Evolutionary conservation across 35 echinoderm and acorn worm genomes (phyloP), one percentile per base, ranked within the genome.

Genomic region (Strongylocentrotus purpuratus): DNA sequence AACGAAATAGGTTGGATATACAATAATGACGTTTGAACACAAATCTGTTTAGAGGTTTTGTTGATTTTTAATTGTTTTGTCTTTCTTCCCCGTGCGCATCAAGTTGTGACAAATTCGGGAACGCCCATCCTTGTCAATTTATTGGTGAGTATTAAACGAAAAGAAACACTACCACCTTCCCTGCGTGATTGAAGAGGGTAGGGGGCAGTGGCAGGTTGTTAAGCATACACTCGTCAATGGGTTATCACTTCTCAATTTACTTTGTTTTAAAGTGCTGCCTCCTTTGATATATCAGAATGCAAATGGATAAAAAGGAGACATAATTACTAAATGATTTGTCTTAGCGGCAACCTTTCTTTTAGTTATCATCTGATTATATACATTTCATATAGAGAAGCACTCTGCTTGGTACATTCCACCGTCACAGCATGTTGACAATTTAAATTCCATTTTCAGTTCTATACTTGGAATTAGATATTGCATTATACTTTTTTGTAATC

Each of bases 81-180:
- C 65, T n/a, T 78, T n/a, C 10, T 48, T 93, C 20, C 48, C 7
- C n/a, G 17, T 78, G 4, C 25, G 65, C 0, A 58, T 7, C 32
- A 33, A 93, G 91, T 93, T 58, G 91, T 93, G 17, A 58, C 46
- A 7, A 93, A 93, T 31, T 93, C 91, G 41, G 91, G 91, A 47
- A 93, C 91, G 10, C 91, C 91, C 5, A 93, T 93, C 47, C 45
- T 93, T 58, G 91, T 58, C 46, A 93, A 93, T 28, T 31, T 93
- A 31, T 15, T 93, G 48, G 91, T 93, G 28, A 93, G 91, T 89
- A 78, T 78, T 6, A n/a, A 78, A 65, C 9, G 17, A 70, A 59
- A 17, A 20, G 1, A 50, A 55, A 55, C 15, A 2, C 50, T 14
- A 55, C 50, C 50, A 9, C 15, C 50, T 15, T 55, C 9, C 10